Conservation (phyloP, 2,113 vertebrate genomes). For the Nyctibius bracteatus region DNA sequence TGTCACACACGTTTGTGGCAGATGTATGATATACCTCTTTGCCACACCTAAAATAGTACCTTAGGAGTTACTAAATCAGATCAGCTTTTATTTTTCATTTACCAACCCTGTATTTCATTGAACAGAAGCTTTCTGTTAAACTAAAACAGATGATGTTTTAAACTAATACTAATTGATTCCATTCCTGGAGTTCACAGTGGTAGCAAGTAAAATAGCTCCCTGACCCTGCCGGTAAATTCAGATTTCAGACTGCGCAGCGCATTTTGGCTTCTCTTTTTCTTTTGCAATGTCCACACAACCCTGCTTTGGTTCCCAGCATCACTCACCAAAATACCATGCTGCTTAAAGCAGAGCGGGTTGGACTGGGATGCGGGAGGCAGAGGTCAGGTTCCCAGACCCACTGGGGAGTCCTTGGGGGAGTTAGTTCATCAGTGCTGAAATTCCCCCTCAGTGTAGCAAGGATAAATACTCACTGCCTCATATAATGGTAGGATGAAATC, state of each 20-base stretch:
- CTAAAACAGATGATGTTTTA: slow-evolving; percentile 79
- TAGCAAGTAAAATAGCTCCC: slow-evolving; percentile 67
- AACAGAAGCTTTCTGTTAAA: slow-evolving; percentile 78
- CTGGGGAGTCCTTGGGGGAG: not conserved
- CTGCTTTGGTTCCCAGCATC: not conserved
- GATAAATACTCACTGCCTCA: not conserved
- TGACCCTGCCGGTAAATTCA: slow-evolving; percentile 58
- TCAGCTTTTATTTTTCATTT: slow-evolving; percentile 71
- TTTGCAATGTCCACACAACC: not conserved
- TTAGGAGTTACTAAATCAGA: slow-evolving; percentile 50
- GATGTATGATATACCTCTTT: not conserved
- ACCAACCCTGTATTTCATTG: slow-evolving; percentile 69
- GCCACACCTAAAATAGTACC: not conserved
- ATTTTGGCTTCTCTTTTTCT: not conserved
- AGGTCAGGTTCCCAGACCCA: not conserved
- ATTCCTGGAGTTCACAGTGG: slow-evolving; percentile 72
- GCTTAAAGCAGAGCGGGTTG: not conserved
- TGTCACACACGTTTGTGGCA: not conserved
- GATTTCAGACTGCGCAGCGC: not conserved
- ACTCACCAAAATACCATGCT: not conserved
- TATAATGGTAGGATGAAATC: not conserved
- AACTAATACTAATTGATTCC: slow-evolving; percentile 82
- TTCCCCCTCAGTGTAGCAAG: not conserved
- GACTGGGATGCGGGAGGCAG: not conserved
- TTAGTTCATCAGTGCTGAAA: not conserved